These are phyloP conservation scores for Tragopan temminckii DNA, from an alignment of 2,797 vertebrate species.

Conservation along the genomic window DNA sequence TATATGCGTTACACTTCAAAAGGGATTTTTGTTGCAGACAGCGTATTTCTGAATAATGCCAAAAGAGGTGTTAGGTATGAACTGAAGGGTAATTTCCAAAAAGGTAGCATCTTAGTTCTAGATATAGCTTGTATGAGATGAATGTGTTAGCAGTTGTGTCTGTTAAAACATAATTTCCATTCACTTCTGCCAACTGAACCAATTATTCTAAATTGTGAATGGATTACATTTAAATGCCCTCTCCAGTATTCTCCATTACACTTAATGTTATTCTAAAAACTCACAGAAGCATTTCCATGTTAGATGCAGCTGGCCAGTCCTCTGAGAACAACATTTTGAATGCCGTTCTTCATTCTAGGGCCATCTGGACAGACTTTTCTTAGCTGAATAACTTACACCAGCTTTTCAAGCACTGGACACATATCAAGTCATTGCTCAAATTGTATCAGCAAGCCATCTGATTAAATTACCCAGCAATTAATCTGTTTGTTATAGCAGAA, in stretches of 20 bases:
- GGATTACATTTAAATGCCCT: constrained; percentile 42
- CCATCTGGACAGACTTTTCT: constrained; percentile 54
- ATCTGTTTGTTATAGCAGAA: constrained; percentile 21
- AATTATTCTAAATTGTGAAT: constrained; percentile 42
- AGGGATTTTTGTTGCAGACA: background rate
- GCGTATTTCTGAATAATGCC: background rate
- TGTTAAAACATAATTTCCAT: constrained; percentile 29
- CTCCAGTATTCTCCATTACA: constrained; percentile 42
- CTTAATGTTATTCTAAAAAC: constrained; percentile 20
- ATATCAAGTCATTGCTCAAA: constrained; percentile 31
- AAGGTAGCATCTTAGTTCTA: constrained; percentile 3
- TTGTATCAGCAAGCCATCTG: constrained; percentile 37
- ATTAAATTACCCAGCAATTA: constrained; percentile 57
- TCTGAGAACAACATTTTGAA: constrained; percentile 47
- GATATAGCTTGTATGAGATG: constrained; percentile 4
- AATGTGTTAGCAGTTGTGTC: constrained; percentile 10
- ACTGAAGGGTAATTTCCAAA: background rate
- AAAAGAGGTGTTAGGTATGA: background rate
- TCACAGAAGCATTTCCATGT: constrained; percentile 39
- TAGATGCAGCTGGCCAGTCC: constrained; percentile 42
- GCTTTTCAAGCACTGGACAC: constrained; percentile 47
- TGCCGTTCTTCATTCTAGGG: constrained; percentile 27
- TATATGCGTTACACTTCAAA: background rate
- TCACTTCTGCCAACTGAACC: constrained; percentile 23
- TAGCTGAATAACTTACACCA: background rate